Evolutionary conservation across 2,888 invertebrate genomes (phyloP).

Genomic region (Choreutis nemorana): DNA sequence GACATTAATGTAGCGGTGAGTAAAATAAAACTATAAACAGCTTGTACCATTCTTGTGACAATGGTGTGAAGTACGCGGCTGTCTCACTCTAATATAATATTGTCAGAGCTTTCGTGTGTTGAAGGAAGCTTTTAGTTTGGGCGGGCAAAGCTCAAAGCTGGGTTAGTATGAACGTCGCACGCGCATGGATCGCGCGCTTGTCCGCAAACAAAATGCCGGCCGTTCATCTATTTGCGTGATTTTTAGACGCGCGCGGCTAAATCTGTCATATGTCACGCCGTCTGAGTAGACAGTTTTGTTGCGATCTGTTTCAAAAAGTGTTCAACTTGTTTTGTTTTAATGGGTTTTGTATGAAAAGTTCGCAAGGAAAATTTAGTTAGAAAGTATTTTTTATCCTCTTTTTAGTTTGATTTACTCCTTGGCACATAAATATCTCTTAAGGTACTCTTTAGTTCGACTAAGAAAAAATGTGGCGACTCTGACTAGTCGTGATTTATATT

Average conservation of each 20-base stretch:
- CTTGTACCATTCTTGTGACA: no score
- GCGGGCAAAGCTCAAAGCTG: conserved; percentile 21
- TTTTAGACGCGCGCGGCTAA: conserved; percentile 17
- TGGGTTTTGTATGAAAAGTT: no score
- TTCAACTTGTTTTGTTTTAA: conserved; percentile 12
- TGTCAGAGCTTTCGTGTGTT: conserved; percentile 33
- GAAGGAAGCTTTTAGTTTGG: not conserved
- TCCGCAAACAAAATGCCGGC: conserved; percentile 8
- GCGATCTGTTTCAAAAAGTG: conserved; percentile 20
- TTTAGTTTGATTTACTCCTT: no score
- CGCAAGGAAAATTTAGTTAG: no score
- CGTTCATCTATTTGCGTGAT: conserved; percentile 6
- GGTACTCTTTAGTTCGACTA: no score
- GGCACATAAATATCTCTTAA: no score
- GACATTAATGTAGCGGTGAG: no score
- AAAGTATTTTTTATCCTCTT: conserved; percentile 2
- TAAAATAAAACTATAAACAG: no score
- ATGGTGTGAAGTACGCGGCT: no score
- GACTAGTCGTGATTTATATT: no score
- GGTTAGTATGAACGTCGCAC: conserved; percentile 50
- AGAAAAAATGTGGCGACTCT: no score
- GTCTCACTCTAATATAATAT: conserved; percentile 42
- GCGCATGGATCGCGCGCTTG: conserved; percentile 46
- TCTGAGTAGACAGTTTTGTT: conserved; percentile 13
- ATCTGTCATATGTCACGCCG: conserved; percentile 24